These are phyloP conservation scores for Euglossa dilemma DNA, from an alignment of 1,140 invertebrate species.

Conservation along the genomic window DNA sequence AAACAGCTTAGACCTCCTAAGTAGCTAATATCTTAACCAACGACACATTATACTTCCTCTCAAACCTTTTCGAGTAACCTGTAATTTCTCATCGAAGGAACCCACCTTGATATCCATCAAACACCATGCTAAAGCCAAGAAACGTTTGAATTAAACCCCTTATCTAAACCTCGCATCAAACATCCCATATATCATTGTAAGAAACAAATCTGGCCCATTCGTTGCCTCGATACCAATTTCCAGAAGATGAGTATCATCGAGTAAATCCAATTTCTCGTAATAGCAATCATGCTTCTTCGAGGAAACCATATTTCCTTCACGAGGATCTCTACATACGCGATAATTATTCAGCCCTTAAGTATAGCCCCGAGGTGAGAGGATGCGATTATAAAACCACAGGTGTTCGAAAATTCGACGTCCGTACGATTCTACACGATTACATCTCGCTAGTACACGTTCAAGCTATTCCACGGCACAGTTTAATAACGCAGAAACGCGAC, in stretches of 20 bases:
- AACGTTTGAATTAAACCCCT: neutral
- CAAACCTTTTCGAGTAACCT: constrained; percentile 34
- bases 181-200: neutral
- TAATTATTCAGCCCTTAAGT: constrained; percentile 22
- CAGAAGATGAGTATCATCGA: neutral
- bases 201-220: neutral
- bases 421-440: neutral
- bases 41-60: constrained; percentile 13
- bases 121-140: neutral
- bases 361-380: constrained; percentile 41
- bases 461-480: neutral
- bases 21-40: constrained; percentile 27
- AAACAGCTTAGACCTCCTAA: neutral
- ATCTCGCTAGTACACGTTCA: neutral
- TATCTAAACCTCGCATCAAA: neutral
- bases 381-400: constrained; percentile 61
- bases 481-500: neutral
- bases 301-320: neutral
- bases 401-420: constrained; percentile 16
- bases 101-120: neutral
- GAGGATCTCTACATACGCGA: constrained; percentile 24
- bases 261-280: constrained; percentile 27
- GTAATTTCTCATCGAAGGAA: constrained; percentile 34
- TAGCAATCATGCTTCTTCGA: constrained; percentile 19
- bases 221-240: neutral